These are phyloP conservation scores for Chiroxiphia lanceolata DNA, from an alignment of 2,797 vertebrate species.

Conservation along the genomic window DNA sequence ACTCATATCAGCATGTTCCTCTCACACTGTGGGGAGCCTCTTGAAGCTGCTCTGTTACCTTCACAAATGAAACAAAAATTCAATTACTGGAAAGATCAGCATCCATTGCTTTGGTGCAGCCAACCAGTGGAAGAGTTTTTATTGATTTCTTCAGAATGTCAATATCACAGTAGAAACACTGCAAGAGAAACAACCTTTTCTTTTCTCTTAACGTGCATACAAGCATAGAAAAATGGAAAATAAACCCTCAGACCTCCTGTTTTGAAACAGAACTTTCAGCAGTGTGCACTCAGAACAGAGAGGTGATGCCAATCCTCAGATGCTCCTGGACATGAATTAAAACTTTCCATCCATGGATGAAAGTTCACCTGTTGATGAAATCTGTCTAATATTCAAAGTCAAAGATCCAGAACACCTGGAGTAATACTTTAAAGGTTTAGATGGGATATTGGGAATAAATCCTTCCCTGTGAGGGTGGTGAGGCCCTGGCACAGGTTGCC, in stretches of 20 bases:
- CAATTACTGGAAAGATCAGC: neutral
- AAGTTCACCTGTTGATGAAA: neutral
- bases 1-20: neutral
- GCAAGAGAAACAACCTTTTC: neutral
- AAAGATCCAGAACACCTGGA: neutral
- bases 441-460: neutral
- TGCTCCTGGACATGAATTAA: neutral
- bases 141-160: neutral
- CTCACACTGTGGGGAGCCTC: neutral
- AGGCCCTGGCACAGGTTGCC: neutral
- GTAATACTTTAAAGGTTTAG: neutral
- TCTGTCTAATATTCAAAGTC: neutral
- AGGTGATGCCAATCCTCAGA: neutral
- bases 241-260: neutral
- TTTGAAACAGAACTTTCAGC: neutral
- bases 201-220: neutral
- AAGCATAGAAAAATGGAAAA: neutral
- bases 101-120: neutral
- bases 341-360: neutral
- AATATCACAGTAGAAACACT: neutral
- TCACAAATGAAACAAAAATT: neutral
- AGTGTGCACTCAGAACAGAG: neutral
- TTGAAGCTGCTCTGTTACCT: neutral
- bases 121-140: neutral
- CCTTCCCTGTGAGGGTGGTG: neutral